Evolutionary conservation across 2,113 vertebrate species (phyloP), one percentile per base, ranked within the genome.

Genomic region (Lagopus muta): DNA sequence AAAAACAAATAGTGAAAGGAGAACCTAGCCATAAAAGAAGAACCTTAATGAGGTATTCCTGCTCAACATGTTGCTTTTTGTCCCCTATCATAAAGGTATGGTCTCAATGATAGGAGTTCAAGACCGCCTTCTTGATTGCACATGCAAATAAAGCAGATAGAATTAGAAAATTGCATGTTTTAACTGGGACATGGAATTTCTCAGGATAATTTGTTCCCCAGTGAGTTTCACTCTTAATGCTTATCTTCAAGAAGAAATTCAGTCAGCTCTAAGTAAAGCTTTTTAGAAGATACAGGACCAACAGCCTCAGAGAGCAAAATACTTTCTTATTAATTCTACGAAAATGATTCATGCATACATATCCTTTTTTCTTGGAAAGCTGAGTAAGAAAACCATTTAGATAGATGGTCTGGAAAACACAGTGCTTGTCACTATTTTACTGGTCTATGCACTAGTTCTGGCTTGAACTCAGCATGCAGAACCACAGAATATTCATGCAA

Each of bases 61-160:
- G 24, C 6, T 34, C 30, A 64, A 30, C 15, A n/a, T 21, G 5
- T 45, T 62, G 28, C 43, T 86, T 48, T 36, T 38, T 28, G 4
- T 52, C 80, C 55, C 28, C 24, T 40, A 57, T n/a, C 7, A 34
- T 36, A 73, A 76, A n/a, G 72, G 36, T 28, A 55, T 25, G 57
- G 4, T 38, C 57, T 48, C 1, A 0, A 3, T 17, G 69, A 9
- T 4, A 65, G 19, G 17, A 3, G 3, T 38, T 57, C 57, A 48
- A 40, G 10, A 8, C 2, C 47, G 10, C 19, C 14, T 67, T 75
- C 47, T 55, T 22, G 36, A 55, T 22, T 76, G 28, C 28, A 65
- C 7, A 9, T 42, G 21, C 43, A 78, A 82, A 64, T 24, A 48
- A 45, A 82, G 60, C 38, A 36, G 43, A 10, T 4, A 43, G 34